Base-by-base conservation (phyloP, 2,888 invertebrate genomes). In the Brenthis hecate region DNA sequence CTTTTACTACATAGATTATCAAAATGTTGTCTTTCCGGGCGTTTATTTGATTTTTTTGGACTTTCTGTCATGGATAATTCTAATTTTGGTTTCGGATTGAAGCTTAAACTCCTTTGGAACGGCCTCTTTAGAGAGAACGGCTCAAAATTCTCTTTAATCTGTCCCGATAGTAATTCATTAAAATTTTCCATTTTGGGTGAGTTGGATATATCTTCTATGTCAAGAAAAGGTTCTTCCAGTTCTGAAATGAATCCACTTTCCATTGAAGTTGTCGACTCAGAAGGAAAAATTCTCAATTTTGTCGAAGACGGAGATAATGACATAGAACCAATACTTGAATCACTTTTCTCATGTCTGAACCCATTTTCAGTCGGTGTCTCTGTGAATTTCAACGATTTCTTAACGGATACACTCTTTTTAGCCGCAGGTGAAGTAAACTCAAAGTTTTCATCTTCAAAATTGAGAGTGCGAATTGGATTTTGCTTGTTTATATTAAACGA, bases 11-110 rank as follows among this genome's bases (percentile, higher is more conserved):
- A 87, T 61, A 80, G 87, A 78, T 78, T 81, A 70, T 81, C 87
- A 6, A 77, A 76, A 0, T 82, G 83, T 50, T 84, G 86, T 32
- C 95, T 94, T 58, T 96, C 96, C 0, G 94, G 93, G 54, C 97
- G 93, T 84, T 97, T 97, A 55, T 79, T 79, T 1, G 74, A 79
- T 62, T 81, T 82, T 71, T 83, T 85, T 64, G 89, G 85, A 70
- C 84, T 86, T 73, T 90, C 91, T 1, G 82, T 36, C 3, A 88
- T 85, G 0, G 89, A 81, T 8, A 89, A 82, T 0, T 91, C 66
- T 0, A 86, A 85, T 71, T 80, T 84, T 0, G 81, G 72, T 8
- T 84, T 85, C 0, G 88, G 88, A 13, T 89, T 89, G 1, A 83
- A 85, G 68, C 91, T 91, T 3, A 89, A 66, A 76, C 91, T 91